Base-by-base conservation (phyloP, 2,888 invertebrate species). In the Xestobium rufovillosum region DNA sequence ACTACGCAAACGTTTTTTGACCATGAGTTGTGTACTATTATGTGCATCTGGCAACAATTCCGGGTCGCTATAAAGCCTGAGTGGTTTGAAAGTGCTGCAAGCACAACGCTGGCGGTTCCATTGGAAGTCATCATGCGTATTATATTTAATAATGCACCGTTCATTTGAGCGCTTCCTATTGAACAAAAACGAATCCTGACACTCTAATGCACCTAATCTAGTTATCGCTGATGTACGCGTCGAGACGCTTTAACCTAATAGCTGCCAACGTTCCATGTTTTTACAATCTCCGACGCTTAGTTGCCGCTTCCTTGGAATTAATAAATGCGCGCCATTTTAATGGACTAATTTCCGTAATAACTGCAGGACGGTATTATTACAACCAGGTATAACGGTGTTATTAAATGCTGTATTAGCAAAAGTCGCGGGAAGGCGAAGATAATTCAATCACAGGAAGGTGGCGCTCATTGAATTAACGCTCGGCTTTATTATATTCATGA, bases 141-240 rank as follows among this genome's bases (percentile, higher is more conserved):
- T 19, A 8, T n/a, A 19, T 50, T 52, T 50, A 51, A 50, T 52
- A 52, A 50, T 43, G 48, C 41, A 36, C 37, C 34, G 36, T 40
- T 43, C 43, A 43, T 47, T 44, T 45, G 45, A 42, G 43, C 45
- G 48, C 44, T 44, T 44, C 41, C 43, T 44, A 35, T 39, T 39
- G 43, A 52, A 56, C 55, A 55, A 54, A 54, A 56, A 57, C 53
- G 51, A 56, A 53, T 52, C 51, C 49, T 59, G 58, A 57, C 58
- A 56, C 53, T 49, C 53, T 59, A 60, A 59, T 60, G 60, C 56
- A 56, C 53, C 51, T 60, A 59, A 60, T 59, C 57, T 54, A 48
- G 55, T 60, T 59, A 57, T 45, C 47, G 46, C 30, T 44, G 47
- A 42, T 45, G 45, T 41, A 43, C 42, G 42, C 48, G 48, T 44